A percentile compares a stretch with the other conserved stretches of the same genome.
These are phyloP conservation scores for Vulpes vulpes DNA, from an alignment of 2,113 vertebrate genomes.

Conservation along the genomic window DNA sequence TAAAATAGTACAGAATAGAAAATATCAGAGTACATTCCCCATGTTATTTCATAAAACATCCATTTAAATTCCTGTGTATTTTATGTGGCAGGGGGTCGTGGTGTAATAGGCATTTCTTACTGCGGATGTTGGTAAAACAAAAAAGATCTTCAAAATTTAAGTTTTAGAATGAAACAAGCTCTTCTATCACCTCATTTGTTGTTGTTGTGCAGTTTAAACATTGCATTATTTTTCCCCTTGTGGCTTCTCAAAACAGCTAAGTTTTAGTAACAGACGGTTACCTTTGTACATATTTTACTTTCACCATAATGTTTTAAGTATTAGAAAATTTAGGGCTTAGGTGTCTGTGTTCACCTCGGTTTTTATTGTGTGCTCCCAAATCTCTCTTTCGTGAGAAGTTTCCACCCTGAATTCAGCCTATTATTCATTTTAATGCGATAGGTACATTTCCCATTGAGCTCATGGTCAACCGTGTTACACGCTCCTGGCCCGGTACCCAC, in stretches of 20 bases:
- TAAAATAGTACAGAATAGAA: not conserved
- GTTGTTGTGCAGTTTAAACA: not conserved
- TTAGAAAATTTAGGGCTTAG: not conserved
- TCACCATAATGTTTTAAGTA: slow-evolving; percentile 2
- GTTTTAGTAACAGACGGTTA: not conserved
- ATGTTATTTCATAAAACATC: not conserved
- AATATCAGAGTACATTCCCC: not conserved
- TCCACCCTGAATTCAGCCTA: not conserved
- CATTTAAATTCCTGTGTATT: not conserved
- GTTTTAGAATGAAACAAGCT: slow-evolving; percentile 4
- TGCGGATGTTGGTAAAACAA: not conserved
- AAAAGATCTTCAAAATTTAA: not conserved
- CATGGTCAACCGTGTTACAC: not conserved
- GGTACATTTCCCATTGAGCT: not conserved
- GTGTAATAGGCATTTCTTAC: not conserved
- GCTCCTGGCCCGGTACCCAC: not conserved
- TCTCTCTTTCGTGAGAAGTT: not conserved
- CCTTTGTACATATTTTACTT: not conserved
- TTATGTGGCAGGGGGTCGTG: not conserved
- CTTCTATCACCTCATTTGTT: not conserved
- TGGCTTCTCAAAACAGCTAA: slow-evolving; percentile 9
- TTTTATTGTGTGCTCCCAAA: not conserved
- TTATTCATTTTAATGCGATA: not conserved
- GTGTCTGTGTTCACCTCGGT: not conserved
- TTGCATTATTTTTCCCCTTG: not conserved